Evolutionary conservation across 2,113 vertebrate species (phyloP), one percentile per base, ranked within the genome.

Genomic region (Oncorhynchus masou): DNA sequence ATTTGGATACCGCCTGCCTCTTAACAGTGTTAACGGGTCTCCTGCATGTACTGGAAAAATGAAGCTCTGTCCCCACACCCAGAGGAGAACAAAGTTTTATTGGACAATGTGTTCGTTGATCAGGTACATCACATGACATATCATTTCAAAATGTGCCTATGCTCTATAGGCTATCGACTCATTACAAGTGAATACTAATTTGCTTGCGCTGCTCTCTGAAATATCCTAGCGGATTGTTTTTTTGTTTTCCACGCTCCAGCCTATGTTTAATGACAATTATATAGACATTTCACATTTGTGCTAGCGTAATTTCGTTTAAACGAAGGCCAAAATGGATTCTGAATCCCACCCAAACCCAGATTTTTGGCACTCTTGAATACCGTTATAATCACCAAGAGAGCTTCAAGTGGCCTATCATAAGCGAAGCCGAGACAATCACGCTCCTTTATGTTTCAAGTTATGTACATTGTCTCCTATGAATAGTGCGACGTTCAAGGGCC

Each of bases 331-430:
- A 89, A 88, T 79, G 81, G 78, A 83, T 79, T 77, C 81, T 70
- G 87, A 81, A 83, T 88, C 88, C 83, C 85, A 85, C 86, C 86
- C 80, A 82, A 85, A 83, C 74, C 79, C 85, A 78, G 68, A 78
- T 66, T 86, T 45, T 89, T 92, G 92, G 93, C 91, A 91, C 11
- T 76, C 84, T 72, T 94, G 92, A 93, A 94, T 91, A 89, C 92
- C 84, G 88, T 87, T 89, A 87, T 91, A 93, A 93, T 93, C 92
- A 91, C 90, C 77, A 78, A 84, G 87, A 82, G 84, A 85, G 89
- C 29, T 85, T 92, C 82, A 62, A 89, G 90, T 85, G 85, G 80
- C 83, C 84, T 83, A 92, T 88, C 88, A 87, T 3, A 45, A 45
- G 2, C 88, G 79, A 79, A 83, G 92, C 92, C 88, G 77, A 79